Base-by-base conservation (phyloP, 1,140 invertebrate species). In the Meloidogyne hapla region DNA sequence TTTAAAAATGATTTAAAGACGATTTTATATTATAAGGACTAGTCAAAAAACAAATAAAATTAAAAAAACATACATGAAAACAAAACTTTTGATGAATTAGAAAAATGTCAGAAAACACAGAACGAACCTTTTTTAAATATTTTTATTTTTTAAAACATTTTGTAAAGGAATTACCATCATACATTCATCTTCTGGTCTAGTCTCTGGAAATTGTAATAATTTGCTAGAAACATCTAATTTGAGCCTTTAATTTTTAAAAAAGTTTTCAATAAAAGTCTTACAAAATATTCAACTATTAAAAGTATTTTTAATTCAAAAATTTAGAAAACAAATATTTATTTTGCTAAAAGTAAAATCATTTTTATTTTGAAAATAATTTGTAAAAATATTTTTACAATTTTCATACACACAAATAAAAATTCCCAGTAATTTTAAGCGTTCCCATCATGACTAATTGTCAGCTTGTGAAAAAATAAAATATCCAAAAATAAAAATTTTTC, bases 61-160 rank as follows among this genome's bases (percentile, higher is more conserved):
- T 61, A 33, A 42, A 66, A 40, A 21, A 45, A 61, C 63, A 33
- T 61, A 82, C 81, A 48, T 84, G 79, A 70, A 82, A 75, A 69
- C 81, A 82, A 69, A 79, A 84, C 26, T 84, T 83, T 45, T 81
- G 80, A 77, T 82, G 81, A 61, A 82, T 83, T 12, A 74, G 56
- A 71, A 80, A 82, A 56, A 82, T 82, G 18, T 84, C 79, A 12
- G 81, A 81, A 26, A 82, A 68, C 9, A 61, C 67, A 25, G 81
- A 75, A 25, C 81, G 81, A 26, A 80, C 70, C 71, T 64, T 38
- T 18, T 40, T 70, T 67, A 3, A 33, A 23, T 18, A 72, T 72
- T 40, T 4, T 15, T 38, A 9, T 74, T 74, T 40, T 63, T 9
- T 8, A 33, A 33, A 33, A 33, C 9, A 33, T 42, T 74, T 21